Percentiles rank a stretch among this genome's conserved stretches.
These are phyloP conservation scores for Aramus guarauna DNA, from an alignment of 2,113 vertebrate genomes.

Conservation along the genomic window DNA sequence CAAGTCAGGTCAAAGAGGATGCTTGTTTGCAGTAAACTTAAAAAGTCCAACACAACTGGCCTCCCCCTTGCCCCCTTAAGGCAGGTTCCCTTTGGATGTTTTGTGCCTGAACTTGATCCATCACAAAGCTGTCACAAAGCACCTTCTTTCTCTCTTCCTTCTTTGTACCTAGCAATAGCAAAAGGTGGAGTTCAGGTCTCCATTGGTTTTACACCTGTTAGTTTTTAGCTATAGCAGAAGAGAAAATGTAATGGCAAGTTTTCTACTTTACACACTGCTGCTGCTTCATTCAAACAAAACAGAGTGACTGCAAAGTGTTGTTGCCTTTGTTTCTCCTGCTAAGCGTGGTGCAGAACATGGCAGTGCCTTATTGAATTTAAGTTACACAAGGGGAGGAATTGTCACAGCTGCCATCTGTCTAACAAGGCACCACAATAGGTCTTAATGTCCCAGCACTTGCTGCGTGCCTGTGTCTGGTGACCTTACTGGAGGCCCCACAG, in stretches of 20 bases:
- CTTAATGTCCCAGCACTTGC: not conserved
- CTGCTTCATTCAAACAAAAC: not conserved
- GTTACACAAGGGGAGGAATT: not conserved
- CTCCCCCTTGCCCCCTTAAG: not conserved
- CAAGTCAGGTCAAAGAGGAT: not conserved
- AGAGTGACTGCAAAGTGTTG: not conserved
- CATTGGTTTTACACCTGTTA: not conserved
- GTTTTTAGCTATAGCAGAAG: not conserved
- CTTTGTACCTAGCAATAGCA: not conserved
- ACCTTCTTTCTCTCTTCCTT: not conserved
- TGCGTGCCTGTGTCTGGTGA: not conserved
- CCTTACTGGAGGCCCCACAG: not conserved
- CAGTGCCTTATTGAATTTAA: not conserved
- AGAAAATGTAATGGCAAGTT: not conserved
- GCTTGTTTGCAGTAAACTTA: not conserved
- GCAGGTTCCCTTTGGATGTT: not conserved
- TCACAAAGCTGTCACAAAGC: not conserved
- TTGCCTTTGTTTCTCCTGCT: not conserved
- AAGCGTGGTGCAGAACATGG: accelerated
- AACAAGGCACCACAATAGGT: not conserved
- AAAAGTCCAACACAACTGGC: not conserved
- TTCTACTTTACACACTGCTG: not conserved
- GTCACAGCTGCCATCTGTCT: not conserved
- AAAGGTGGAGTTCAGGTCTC: not conserved
- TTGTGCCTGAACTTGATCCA: not conserved